A percentile compares a stretch with the other conserved stretches of the same genome.
Conservation (phyloP, 2,113 vertebrate species). For the Hiodon alosoides region DNA sequence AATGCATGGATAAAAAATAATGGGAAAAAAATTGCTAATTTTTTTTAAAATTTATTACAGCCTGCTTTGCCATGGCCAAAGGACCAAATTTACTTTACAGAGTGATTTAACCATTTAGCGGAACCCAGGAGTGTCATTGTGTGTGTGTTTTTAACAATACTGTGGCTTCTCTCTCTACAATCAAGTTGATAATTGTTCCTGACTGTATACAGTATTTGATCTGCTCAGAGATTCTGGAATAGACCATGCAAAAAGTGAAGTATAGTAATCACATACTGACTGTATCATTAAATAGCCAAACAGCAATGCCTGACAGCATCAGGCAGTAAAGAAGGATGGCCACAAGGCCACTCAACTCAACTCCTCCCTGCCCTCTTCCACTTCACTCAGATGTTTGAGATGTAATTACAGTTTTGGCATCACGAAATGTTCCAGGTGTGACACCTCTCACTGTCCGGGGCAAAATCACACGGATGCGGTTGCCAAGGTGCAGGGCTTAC, state of each 20-base stretch:
- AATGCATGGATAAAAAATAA: too few species aligned
- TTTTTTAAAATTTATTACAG: too few species aligned
- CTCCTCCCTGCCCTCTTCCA: slow-evolving; percentile 81
- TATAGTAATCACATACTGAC: slow-evolving; percentile 97
- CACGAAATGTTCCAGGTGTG: too few species aligned
- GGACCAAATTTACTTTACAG: too few species aligned
- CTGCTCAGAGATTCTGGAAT: slow-evolving; percentile 78
- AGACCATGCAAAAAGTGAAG: slow-evolving; percentile 91
- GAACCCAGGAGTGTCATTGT: too few species aligned
- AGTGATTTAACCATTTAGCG: too few species aligned
- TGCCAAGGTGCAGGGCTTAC: slow-evolving; percentile 59
- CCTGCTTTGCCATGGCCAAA: too few species aligned
- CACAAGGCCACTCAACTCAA: slow-evolving; percentile 88
- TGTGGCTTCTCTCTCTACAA: too few species aligned
- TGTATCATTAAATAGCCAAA: slow-evolving; percentile 97
- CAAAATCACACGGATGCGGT: slow-evolving; percentile 55
- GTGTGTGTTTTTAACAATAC: too few species aligned
- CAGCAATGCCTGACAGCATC: slow-evolving; percentile 87
- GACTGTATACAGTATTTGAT: slow-evolving; percentile 53
- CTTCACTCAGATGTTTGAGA: slow-evolving; percentile 71
- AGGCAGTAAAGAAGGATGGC: slow-evolving; percentile 87
- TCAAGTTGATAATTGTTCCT: too few species aligned
- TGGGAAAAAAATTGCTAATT: too few species aligned
- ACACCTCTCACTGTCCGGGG: slow-evolving; percentile 41
- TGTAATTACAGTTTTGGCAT: slow-evolving; percentile 60